A percentile compares a stretch with the other conserved stretches of the same genome.
Evolutionary conservation across 2,888 invertebrate species (phyloP).

Genomic region (Ctena decussata): DNA sequence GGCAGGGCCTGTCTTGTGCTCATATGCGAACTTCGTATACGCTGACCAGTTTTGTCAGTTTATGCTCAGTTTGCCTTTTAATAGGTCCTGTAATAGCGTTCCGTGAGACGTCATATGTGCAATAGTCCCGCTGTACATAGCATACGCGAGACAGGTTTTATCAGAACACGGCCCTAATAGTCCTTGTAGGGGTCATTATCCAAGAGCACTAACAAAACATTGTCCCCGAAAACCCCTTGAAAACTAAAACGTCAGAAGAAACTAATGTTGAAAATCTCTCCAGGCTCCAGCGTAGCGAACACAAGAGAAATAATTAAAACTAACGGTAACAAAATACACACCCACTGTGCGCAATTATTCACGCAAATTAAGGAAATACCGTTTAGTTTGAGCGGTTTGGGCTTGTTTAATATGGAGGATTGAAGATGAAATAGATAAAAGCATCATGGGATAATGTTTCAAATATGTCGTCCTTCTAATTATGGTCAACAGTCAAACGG

Average conservation of each 20-base stretch:
- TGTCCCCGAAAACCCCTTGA: not conserved
- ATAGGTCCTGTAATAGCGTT: too few species aligned
- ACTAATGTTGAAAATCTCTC: slow-evolving; percentile 10
- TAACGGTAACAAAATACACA: slow-evolving; percentile 9
- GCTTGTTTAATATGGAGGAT: slow-evolving; percentile 1
- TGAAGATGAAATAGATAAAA: slow-evolving; percentile 29
- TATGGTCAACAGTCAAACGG: slow-evolving; percentile 37
- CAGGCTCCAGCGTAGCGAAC: not conserved
- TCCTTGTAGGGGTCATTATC: slow-evolving; percentile 13
- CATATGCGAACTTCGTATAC: not conserved
- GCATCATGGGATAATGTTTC: slow-evolving; percentile 31
- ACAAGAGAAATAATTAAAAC: slow-evolving; percentile 14
- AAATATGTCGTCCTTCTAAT: slow-evolving; percentile 22
- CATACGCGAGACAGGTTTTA: not conserved
- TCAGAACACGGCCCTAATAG: not conserved
- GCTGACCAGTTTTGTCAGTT: too few species aligned
- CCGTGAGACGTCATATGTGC: too few species aligned
- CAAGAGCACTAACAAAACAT: not conserved
- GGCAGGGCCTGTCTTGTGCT: not conserved
- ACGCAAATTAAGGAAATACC: slow-evolving; percentile 3
- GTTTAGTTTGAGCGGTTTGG: not conserved
- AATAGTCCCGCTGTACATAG: too few species aligned
- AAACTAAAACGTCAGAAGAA: slow-evolving; percentile 12
- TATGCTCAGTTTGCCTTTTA: too few species aligned
- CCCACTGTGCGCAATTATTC: slow-evolving; percentile 7